These are phyloP conservation scores for Mus minutoides DNA, from an alignment of 2,797 vertebrate species.

Conservation along the genomic window DNA sequence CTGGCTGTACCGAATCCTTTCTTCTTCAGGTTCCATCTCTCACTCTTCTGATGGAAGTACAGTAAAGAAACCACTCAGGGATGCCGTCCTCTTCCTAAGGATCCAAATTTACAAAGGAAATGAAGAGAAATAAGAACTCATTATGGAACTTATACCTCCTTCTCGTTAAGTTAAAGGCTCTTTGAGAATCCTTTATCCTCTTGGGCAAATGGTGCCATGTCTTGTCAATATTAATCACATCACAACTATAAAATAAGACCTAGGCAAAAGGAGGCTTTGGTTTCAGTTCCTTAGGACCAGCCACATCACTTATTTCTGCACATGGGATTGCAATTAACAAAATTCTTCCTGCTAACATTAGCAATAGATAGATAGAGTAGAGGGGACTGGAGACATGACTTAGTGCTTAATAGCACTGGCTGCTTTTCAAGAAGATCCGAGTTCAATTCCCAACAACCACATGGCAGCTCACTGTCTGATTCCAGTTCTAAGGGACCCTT, in stretches of 20 bases:
- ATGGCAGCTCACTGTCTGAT: not conserved
- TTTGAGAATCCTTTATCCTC: conserved; percentile 33
- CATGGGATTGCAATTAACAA: conserved; percentile 53
- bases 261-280: conserved; percentile 41
- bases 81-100: conserved; percentile 88
- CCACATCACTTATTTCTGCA: conserved; percentile 57
- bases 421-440: not conserved
- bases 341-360: conserved; percentile 14
- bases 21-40: conserved; percentile 93
- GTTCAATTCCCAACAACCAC: not conserved
- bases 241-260: conserved; percentile 65
- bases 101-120: conserved; percentile 79
- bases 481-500: not conserved
- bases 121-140: not conserved
- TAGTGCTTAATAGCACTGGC: not conserved
- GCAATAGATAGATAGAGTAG: too few species aligned
- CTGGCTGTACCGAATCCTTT: conserved; percentile 96
- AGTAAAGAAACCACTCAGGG: conserved; percentile 86
- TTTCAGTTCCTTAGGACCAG: conserved; percentile 74
- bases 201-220: conserved; percentile 56
- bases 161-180: conserved; percentile 30
- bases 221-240: conserved; percentile 60
- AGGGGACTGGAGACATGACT: not conserved
- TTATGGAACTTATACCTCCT: conserved; percentile 2
- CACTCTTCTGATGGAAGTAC: conserved; percentile 86